A percentile compares a stretch with the other conserved stretches of the same genome.
These are phyloP conservation scores for Echiichthys vipera DNA, from an alignment of 2,797 vertebrate genomes.

Conservation along the genomic window DNA sequence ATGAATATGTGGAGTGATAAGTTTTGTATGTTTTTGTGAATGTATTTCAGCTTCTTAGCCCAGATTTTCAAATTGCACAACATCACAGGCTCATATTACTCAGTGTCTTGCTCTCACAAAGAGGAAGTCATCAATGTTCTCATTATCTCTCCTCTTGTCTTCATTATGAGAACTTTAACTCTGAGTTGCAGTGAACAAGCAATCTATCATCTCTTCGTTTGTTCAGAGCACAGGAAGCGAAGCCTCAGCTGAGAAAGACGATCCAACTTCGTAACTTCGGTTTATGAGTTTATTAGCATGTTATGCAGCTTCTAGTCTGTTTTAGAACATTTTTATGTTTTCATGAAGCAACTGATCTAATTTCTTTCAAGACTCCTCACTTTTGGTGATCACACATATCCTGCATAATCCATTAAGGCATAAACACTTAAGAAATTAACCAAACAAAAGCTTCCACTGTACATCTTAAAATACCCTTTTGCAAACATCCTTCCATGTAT, in stretches of 20 bases:
- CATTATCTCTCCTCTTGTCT: background rate
- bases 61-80: background rate
- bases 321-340: background rate
- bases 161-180: slow-evolving; percentile 2
- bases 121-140: background rate
- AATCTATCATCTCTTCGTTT: slow-evolving; percentile 3
- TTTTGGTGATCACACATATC: background rate
- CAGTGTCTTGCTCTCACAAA: background rate
- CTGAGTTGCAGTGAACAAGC: background rate
- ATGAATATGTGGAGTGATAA: background rate
- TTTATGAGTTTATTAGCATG: background rate
- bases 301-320: background rate
- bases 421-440: background rate
- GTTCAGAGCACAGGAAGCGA: background rate
- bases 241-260: background rate
- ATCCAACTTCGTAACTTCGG: background rate
- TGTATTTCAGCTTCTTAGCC: background rate
- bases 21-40: background rate
- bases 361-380: background rate
- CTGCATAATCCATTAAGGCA: background rate
- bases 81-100: background rate
- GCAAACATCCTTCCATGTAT: background rate
- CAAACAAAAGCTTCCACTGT: background rate
- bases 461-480: background rate
- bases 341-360: background rate